Evolutionary conservation across 2,888 invertebrate genomes (phyloP).

Genomic region (Patella ulyssiponensis): DNA sequence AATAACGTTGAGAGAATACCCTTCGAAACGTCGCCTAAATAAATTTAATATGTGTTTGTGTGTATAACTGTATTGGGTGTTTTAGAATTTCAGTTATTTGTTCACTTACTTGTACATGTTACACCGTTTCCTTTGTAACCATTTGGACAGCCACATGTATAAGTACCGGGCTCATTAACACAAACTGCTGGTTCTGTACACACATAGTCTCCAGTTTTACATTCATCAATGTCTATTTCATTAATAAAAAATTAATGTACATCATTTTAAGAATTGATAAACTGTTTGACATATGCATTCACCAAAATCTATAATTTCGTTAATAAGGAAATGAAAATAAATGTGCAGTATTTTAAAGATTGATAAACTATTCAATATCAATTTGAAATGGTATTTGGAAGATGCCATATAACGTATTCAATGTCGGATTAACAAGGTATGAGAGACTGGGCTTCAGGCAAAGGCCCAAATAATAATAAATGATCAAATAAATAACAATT

Average conservation of each 20-base stretch:
- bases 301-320: constrained; percentile 37
- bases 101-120: constrained; percentile 41
- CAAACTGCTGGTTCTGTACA: constrained; percentile 48
- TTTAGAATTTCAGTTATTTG: too few relatives aligned
- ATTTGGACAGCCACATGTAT: constrained; percentile 44
- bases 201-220: constrained; percentile 19
- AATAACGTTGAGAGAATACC: too few relatives aligned
- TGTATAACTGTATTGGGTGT: too few relatives aligned
- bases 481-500: too few relatives aligned
- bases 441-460: too few relatives aligned
- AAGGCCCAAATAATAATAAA: too few relatives aligned
- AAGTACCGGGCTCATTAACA: constrained; percentile 43
- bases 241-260: neutral
- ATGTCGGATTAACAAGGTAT: too few relatives aligned
- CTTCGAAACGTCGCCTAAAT: too few relatives aligned
- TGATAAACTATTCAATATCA: neutral
- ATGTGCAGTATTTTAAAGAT: neutral
- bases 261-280: neutral
- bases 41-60: too few relatives aligned
- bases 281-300: constrained; percentile 35
- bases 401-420: too few relatives aligned
- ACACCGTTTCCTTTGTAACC: constrained; percentile 43
- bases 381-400: too few relatives aligned
- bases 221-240: constrained; percentile 47
- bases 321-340: neutral